These are phyloP conservation scores for Coturnix japonica DNA, from an alignment of 2,113 vertebrate species.

Conservation along the genomic window DNA sequence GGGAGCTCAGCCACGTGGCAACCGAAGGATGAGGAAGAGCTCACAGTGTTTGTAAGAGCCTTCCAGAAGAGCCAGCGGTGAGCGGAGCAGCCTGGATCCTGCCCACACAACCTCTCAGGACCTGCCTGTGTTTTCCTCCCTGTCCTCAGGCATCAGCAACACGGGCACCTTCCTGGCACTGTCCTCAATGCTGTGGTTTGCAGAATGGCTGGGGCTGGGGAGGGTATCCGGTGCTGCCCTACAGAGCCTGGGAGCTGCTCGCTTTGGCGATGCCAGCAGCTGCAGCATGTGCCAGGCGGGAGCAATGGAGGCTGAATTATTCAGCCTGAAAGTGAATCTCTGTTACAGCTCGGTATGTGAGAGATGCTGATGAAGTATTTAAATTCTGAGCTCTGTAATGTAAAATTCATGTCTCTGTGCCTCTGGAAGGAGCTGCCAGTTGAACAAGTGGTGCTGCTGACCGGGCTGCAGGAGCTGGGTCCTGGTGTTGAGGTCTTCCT, in stretches of 20 bases:
- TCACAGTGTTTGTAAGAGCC: rapidly evolving
- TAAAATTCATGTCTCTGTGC: conserved; percentile 30
- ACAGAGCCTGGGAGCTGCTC: not conserved
- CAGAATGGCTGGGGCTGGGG: not conserved
- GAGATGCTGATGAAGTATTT: conserved; percentile 41
- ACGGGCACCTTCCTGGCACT: rapidly evolving
- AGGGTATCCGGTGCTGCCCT: not conserved
- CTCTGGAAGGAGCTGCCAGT: not conserved
- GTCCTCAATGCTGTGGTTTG: not conserved
- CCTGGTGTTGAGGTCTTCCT: not conserved
- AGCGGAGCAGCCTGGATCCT: not conserved
- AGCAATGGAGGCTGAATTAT: not conserved
- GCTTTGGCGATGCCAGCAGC: not conserved
- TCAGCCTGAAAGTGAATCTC: conserved; percentile 40
- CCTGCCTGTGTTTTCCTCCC: not conserved
- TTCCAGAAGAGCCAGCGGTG: not conserved
- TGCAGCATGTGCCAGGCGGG: rapidly evolving
- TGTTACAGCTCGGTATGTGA: not conserved
- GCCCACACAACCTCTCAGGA: rapidly evolving
- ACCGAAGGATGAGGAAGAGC: not conserved
- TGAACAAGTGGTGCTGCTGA: rapidly evolving
- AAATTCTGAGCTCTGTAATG: not conserved
- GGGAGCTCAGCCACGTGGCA: not conserved
- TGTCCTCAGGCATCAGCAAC: rapidly evolving
- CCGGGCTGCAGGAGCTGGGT: not conserved